Conservation (phyloP, 2,888 invertebrate genomes). For the Oxyteleia sp. region DNA sequence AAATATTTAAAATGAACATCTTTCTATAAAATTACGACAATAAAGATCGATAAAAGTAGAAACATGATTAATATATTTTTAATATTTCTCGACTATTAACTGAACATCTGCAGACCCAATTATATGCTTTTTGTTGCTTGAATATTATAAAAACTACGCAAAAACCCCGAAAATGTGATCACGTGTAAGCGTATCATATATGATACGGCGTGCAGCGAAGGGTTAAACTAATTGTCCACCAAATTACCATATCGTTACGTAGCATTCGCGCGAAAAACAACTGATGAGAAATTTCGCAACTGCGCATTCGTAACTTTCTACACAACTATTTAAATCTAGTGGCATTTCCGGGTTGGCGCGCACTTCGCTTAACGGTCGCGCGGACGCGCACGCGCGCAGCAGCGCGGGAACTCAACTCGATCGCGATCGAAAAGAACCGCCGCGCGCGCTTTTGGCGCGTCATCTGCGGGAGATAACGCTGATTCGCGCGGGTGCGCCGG, state of each 20-base stretch:
- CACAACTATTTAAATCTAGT: slow-evolving; percentile 42
- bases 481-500: slow-evolving; percentile 56
- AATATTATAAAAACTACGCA: too few species aligned
- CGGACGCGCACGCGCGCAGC: slow-evolving; percentile 36
- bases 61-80: too few species aligned
- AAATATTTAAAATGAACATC: too few species aligned
- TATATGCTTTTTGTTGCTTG: too few species aligned
- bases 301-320: slow-evolving; percentile 45
- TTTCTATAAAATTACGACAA: too few species aligned
- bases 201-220: too few species aligned
- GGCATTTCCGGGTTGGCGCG: slow-evolving; percentile 2
- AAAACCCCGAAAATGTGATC: too few species aligned
- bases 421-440: slow-evolving; percentile 47
- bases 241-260: slow-evolving; percentile 27
- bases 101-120: too few species aligned
- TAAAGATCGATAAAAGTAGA: too few species aligned
- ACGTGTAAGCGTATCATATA: too few species aligned
- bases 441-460: slow-evolving; percentile 17
- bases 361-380: slow-evolving; percentile 16
- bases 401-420: slow-evolving; percentile 43
- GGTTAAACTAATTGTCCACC: too few species aligned
- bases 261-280: slow-evolving; percentile 23
- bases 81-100: too few species aligned
- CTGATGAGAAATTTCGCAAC: slow-evolving; percentile 32
- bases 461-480: slow-evolving; percentile 49